Conservation (phyloP, 64 coral and sea anemone genomes). For the Platygyra sinensis region DNA sequence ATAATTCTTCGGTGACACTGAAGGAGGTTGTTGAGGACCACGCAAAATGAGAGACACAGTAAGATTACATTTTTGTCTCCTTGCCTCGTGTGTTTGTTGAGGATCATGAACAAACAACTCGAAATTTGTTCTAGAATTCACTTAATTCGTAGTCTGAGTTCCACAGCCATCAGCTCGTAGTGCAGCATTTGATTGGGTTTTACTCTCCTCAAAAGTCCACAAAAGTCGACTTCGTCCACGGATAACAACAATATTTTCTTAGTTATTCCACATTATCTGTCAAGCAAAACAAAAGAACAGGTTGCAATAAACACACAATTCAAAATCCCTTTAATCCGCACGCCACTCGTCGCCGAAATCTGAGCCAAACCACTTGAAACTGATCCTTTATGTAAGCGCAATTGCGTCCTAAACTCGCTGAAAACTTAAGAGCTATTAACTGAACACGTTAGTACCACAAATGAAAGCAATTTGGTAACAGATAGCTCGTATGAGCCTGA, state of each 20-base stretch:
- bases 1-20: background rate
- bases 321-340: constrained; percentile 8
- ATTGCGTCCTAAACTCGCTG: background rate
- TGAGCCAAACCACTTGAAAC: background rate
- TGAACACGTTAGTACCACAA: background rate
- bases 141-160: background rate
- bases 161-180: too few species aligned
- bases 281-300: background rate
- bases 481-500: background rate
- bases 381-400: background rate
- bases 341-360: background rate
- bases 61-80: background rate
- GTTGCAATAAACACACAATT: constrained; percentile 14
- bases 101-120: background rate
- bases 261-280: background rate
- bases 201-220: too few species aligned
- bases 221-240: background rate
- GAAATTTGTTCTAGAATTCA: background rate
- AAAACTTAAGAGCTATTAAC: background rate
- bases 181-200: too few species aligned
- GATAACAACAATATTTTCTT: background rate
- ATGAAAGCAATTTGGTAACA: constrained; percentile 7
- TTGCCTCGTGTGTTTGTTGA: background rate
- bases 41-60: background rate
- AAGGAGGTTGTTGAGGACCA: background rate